These are phyloP conservation scores for Rhorus exstirpatorius DNA, from an alignment of 2,888 invertebrate species.

Conservation along the genomic window DNA sequence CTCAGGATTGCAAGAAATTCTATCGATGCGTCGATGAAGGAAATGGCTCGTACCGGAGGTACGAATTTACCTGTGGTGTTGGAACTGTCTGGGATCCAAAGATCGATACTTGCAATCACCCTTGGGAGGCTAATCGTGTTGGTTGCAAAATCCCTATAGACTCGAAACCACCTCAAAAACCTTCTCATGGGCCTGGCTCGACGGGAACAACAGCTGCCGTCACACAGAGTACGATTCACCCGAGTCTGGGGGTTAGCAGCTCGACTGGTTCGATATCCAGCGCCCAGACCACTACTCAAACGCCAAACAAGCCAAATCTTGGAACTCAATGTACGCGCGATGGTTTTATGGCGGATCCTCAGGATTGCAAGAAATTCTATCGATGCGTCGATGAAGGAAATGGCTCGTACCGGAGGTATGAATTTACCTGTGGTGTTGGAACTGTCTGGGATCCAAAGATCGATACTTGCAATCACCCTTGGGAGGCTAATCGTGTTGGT, in stretches of 20 bases:
- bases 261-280: conserved; percentile 17
- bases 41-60: conserved; percentile 85
- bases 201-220: conserved; percentile 18
- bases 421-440: conserved; percentile 87
- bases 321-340: conserved; percentile 81
- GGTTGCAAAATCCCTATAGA: conserved; percentile 56
- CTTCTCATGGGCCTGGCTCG: no score
- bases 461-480: conserved; percentile 87
- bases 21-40: conserved; percentile 85
- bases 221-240: conserved; percentile 24
- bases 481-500: conserved; percentile 79
- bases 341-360: conserved; percentile 85
- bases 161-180: not conserved
- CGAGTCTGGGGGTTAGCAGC: conserved; percentile 69
- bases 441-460: conserved; percentile 88
- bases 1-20: conserved; percentile 84
- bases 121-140: conserved; percentile 81
- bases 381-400: conserved; percentile 85
- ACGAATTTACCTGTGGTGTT: conserved; percentile 87
- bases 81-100: conserved; percentile 88
- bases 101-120: conserved; percentile 88
- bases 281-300: conserved; percentile 31
- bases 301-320: conserved; percentile 70
- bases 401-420: conserved; percentile 86
- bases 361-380: conserved; percentile 85